phyloP scores from a whole-genome alignment of 2,113 vertebrate species.

The Labeo rohita region DNA sequence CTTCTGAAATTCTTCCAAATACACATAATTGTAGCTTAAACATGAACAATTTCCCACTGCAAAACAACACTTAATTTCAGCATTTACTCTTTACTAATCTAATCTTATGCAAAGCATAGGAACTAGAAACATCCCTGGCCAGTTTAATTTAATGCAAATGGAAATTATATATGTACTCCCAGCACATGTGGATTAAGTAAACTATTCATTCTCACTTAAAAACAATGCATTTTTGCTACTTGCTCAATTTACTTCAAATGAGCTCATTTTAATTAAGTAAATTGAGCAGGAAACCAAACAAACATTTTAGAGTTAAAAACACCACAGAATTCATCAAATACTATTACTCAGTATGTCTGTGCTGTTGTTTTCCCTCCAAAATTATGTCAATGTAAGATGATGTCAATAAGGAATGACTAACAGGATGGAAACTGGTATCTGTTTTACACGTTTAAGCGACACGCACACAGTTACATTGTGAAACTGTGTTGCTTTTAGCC shows the following conservation, averaged over 20 bases:
- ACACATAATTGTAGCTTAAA: background rate
- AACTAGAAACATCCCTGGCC: background rate
- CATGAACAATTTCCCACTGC: background rate
- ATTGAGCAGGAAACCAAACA: slow-evolving; percentile 8
- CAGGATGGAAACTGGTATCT: background rate
- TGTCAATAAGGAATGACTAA: background rate
- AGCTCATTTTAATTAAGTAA: background rate
- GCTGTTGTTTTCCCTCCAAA: background rate
- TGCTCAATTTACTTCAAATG: background rate
- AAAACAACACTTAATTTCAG: background rate
- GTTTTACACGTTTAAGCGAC: background rate
- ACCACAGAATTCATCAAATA: background rate
- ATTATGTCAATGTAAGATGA: background rate
- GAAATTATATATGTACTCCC: background rate
- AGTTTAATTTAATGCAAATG: background rate
- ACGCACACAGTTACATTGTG: background rate
- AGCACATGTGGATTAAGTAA: background rate
- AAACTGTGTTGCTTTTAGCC: background rate
- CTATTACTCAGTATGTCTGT: background rate
- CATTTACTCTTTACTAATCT: background rate
- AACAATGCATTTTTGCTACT: background rate
- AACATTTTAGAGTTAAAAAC: background rate
- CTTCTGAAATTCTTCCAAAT: background rate
- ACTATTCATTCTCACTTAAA: background rate
- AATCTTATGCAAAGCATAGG: background rate